phyloP scores from a whole-genome alignment of 1,140 invertebrate genomes.

The Drosophila arizonae region DNA sequence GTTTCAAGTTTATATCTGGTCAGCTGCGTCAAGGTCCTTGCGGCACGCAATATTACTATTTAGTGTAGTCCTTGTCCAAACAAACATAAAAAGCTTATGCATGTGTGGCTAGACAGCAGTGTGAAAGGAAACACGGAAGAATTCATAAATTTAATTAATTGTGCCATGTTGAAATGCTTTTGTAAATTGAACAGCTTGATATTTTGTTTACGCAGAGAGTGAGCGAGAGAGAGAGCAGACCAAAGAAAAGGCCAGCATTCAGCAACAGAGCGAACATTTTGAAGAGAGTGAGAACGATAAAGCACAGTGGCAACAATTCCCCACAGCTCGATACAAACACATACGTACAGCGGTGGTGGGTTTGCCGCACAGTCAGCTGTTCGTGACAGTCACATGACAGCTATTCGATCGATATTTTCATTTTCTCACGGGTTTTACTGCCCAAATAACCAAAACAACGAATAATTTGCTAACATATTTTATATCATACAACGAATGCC shows the following conservation, averaged over 20 bases:
- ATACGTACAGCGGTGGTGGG: conserved; percentile 51
- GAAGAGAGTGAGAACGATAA: conserved; percentile 16
- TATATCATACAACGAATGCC: background rate
- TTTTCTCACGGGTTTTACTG: conserved; percentile 69
- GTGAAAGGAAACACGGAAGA: conserved; percentile 8
- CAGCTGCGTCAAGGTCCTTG: conserved; percentile 62
- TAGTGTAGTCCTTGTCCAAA: conserved; percentile 58
- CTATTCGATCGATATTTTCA: conserved; percentile 78
- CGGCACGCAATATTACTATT: conserved; percentile 71
- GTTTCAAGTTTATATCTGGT: conserved; percentile 69
- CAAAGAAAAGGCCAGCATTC: background rate
- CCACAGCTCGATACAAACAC: conserved; percentile 17
- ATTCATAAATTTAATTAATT: conserved; percentile 35
- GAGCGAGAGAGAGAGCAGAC: background rate
- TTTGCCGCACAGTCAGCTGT: conserved; percentile 66
- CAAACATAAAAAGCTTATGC: background rate
- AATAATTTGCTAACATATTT: conserved; percentile 59
- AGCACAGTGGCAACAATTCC: conserved; percentile 13
- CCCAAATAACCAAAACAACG: conserved; percentile 47
- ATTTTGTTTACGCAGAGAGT: conserved; percentile 69
- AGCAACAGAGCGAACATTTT: background rate
- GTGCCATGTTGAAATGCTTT: conserved; percentile 38
- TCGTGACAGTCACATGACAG: conserved; percentile 79
- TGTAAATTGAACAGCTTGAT: conserved; percentile 19
- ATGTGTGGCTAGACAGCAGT: background rate